These are phyloP conservation scores for Apodemus speciosus DNA, from an alignment of 2,113 vertebrate genomes.

Conservation along the genomic window DNA sequence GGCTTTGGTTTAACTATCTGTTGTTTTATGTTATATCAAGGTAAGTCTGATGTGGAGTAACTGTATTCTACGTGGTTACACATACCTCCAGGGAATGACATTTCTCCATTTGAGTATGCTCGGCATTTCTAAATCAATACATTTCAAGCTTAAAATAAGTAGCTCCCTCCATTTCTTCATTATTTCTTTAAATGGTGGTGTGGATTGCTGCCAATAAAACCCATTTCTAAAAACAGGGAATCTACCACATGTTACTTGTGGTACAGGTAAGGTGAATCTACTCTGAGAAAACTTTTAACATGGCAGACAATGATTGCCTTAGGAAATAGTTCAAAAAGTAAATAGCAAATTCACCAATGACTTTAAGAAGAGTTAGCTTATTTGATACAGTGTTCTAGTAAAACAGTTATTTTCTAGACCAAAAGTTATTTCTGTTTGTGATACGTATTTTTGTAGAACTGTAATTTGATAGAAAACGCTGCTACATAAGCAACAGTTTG, in stretches of 20 bases:
- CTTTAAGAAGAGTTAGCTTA: conserved; percentile 42
- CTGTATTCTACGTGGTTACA: conserved; percentile 73
- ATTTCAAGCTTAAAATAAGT: conserved; percentile 54
- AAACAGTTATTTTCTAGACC: conserved; percentile 53
- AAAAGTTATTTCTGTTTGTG: background rate
- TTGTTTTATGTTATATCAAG: conserved; percentile 84
- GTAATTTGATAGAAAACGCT: conserved; percentile 26
- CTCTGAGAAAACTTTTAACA: conserved; percentile 44
- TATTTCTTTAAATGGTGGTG: conserved; percentile 16
- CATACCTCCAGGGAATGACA: conserved; percentile 64
- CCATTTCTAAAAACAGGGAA: conserved; percentile 58
- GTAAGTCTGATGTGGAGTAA: conserved; percentile 85
- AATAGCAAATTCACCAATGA: conserved; percentile 3
- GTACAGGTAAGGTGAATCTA: conserved; percentile 38
- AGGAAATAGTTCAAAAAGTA: conserved; percentile 53
- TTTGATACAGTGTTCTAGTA: background rate
- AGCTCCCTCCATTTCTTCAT: conserved; percentile 37
- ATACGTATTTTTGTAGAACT: background rate
- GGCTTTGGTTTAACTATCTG: conserved; percentile 85
- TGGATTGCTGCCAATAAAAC: conserved; percentile 43
- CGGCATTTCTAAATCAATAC: conserved; percentile 58
- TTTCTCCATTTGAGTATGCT: conserved; percentile 57
- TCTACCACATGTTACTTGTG: conserved; percentile 17
- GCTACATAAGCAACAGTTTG: background rate
- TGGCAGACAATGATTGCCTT: background rate